A percentile compares a stretch with the other conserved stretches of the same genome.
Evolutionary conservation across 2,113 vertebrate genomes (phyloP).

Genomic region (Arenaria interpres): DNA sequence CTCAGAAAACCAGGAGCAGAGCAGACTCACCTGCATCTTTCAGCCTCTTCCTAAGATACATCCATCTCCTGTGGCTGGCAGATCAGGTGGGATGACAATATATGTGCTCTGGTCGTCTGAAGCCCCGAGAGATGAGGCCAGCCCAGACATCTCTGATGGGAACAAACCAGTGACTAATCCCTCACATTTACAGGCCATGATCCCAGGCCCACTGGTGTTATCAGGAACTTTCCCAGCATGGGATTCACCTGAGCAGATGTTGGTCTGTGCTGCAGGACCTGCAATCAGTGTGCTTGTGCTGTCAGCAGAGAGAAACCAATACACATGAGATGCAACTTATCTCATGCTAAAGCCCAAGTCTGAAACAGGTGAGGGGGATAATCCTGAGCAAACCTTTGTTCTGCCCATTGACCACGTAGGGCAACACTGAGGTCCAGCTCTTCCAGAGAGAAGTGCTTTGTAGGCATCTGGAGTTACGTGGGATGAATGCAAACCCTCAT

Average conservation of each 20-base stretch:
- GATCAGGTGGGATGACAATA: not conserved
- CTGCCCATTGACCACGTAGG: not conserved
- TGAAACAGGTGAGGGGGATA: not conserved
- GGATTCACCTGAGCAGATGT: not conserved
- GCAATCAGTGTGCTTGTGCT: fast-evolving
- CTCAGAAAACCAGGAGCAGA: not conserved
- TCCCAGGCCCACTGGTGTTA: fast-evolving
- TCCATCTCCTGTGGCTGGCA: not conserved
- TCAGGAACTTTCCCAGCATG: not conserved
- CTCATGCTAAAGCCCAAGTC: not conserved
- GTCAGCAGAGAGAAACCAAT: not conserved
- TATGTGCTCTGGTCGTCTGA: not conserved
- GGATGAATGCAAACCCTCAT: not conserved
- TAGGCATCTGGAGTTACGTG: not conserved
- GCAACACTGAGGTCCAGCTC: not conserved
- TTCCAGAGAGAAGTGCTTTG: not conserved
- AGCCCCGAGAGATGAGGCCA: not conserved
- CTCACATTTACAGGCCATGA: not conserved
- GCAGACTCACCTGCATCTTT: not conserved
- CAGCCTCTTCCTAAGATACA: not conserved
- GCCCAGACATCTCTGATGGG: not conserved
- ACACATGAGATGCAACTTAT: fast-evolving
- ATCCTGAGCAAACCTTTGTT: not conserved
- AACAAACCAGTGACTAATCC: not conserved
- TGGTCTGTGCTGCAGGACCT: not conserved